Conservation (phyloP, 2,797 vertebrate genomes). For the Cirrhinus molitorella region DNA sequence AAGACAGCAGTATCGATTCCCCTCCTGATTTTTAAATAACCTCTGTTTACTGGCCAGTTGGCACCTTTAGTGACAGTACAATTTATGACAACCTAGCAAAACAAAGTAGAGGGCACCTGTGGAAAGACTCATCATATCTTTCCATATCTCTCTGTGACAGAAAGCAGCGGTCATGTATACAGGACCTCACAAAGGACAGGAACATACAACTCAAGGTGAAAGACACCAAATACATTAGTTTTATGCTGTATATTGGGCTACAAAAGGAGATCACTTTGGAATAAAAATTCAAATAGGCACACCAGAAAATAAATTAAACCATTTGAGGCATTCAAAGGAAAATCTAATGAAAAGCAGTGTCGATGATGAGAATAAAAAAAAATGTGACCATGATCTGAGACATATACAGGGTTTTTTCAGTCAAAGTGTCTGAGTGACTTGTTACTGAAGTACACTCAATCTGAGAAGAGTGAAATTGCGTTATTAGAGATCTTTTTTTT, state of each 20-base stretch:
- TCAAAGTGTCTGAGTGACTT: background rate
- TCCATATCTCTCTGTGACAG: slow-evolving; percentile 1
- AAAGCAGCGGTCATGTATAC: background rate
- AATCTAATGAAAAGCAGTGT: background rate
- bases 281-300: background rate
- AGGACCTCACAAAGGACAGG: background rate
- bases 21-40: slow-evolving; percentile 63
- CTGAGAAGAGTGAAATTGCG: background rate
- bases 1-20: slow-evolving; percentile 57
- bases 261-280: background rate
- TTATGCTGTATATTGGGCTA: background rate
- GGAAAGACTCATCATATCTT: slow-evolving; percentile 46
- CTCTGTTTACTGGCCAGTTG: slow-evolving; percentile 55
- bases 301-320: background rate
- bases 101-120: slow-evolving; percentile 55
- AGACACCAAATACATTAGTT: background rate
- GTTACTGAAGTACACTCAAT: background rate
- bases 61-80: slow-evolving; percentile 45
- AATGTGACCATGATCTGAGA: background rate
- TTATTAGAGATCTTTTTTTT: background rate
- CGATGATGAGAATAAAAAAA: background rate
- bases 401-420: background rate
- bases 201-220: slow-evolving; percentile 18
- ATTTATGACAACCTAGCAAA: slow-evolving; percentile 58
- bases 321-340: background rate